Percentiles rank a stretch among this genome's conserved stretches.
Conservation (phyloP, 2,113 vertebrate species). For the Martes martes region DNA sequence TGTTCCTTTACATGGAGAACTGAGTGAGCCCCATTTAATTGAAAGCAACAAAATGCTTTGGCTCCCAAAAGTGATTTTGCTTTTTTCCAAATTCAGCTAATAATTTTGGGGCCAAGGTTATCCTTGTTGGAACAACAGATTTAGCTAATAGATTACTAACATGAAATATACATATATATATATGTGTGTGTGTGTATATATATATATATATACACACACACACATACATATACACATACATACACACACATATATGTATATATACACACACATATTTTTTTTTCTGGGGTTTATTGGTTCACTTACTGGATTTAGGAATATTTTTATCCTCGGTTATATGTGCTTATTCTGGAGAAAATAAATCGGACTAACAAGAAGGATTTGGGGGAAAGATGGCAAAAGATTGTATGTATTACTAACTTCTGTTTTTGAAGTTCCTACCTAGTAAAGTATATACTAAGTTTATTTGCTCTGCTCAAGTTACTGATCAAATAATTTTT, state of each 20-base stretch:
- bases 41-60: neutral
- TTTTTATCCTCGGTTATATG: neutral
- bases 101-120: neutral
- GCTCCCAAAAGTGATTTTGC: neutral
- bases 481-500: neutral
- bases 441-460: neutral
- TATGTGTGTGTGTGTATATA: no score
- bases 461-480: neutral
- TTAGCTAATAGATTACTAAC: slow-evolving; percentile 1
- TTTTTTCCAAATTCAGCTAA: slow-evolving; percentile 21
- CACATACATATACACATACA: no score
- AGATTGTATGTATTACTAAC: neutral
- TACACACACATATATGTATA: neutral
- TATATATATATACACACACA: no score
- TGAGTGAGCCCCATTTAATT: neutral
- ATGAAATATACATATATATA: no score
- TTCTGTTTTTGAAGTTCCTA: neutral
- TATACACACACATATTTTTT: neutral
- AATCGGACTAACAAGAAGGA: neutral
- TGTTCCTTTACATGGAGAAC: neutral
- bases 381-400: neutral
- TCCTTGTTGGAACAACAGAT: neutral
- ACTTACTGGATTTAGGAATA: neutral
- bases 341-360: neutral
- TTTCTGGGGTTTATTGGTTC: slow-evolving; percentile 15